These are phyloP conservation scores for Albula glossodonta DNA, from an alignment of 2,113 vertebrate species.

Conservation along the genomic window DNA sequence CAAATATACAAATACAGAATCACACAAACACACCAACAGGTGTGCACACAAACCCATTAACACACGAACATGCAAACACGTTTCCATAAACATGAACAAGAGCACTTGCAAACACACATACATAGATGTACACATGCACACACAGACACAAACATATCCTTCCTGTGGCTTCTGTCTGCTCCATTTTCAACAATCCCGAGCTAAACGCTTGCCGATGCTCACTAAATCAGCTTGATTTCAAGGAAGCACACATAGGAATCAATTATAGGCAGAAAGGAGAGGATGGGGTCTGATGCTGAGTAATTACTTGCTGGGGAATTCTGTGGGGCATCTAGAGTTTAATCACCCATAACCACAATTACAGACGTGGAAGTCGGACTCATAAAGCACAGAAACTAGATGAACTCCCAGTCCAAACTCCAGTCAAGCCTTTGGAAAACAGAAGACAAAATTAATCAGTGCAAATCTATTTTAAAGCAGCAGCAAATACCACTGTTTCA, in stretches of 20 bases:
- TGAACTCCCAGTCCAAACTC: conserved; percentile 68
- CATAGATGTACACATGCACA: not conserved
- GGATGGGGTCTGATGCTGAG: conserved; percentile 54
- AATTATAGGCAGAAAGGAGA: conserved; percentile 38
- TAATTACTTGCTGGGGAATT: conserved; percentile 66
- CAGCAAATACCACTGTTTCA: not conserved
- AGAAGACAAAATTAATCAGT: conserved; percentile 8
- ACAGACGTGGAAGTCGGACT: conserved; percentile 72
- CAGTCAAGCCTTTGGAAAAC: conserved; percentile 56
- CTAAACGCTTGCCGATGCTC: conserved; percentile 32
- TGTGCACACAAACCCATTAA: conserved; percentile 41
- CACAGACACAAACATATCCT: not conserved
- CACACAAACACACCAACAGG: conserved; percentile 31
- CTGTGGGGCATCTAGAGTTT: conserved; percentile 76
- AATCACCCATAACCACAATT: conserved; percentile 82
- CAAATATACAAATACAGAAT: conserved; percentile 3
- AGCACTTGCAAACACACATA: not conserved
- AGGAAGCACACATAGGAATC: conserved; percentile 35
- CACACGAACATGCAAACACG: conserved; percentile 27
- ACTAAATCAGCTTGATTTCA: conserved; percentile 32
- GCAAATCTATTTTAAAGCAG: not conserved
- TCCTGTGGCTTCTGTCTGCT: too few species aligned
- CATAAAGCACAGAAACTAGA: conserved; percentile 77
- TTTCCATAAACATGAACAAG: conserved; percentile 8
- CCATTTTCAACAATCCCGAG: conserved; percentile 24